A percentile compares a stretch with the other conserved stretches of the same genome.
phyloP scores from a whole-genome alignment of 1,140 invertebrate genomes.

The Cyclargus thomasi region DNA sequence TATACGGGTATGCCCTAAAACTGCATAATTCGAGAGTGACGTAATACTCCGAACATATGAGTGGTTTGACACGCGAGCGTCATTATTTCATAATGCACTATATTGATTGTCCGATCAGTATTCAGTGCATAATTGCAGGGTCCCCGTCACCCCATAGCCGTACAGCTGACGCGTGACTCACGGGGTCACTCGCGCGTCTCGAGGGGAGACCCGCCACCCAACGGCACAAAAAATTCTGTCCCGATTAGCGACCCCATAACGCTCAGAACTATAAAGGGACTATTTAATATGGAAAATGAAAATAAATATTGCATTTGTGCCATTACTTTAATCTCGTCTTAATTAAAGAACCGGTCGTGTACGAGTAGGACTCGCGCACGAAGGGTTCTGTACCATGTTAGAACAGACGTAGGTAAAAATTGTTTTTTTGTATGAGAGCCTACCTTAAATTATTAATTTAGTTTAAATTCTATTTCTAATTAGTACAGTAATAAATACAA shows the following conservation, averaged over 20 bases:
- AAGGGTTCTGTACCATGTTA: too few relatives aligned
- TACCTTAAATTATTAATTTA: too few relatives aligned
- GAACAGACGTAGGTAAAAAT: too few relatives aligned
- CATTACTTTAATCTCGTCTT: too few relatives aligned
- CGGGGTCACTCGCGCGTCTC: not conserved
- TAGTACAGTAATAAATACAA: too few relatives aligned
- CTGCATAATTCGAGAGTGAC: not conserved
- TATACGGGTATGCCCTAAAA: not conserved
- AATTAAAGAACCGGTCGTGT: too few relatives aligned
- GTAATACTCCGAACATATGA: not conserved
- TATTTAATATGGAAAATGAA: conserved; percentile 4
- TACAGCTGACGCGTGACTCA: conserved; percentile 14
- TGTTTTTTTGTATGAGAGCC: too few relatives aligned
- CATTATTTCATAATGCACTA: not conserved
- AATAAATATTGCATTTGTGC: not conserved
- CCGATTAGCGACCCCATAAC: not conserved
- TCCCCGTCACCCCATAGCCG: not conserved
- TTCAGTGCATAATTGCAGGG: not conserved
- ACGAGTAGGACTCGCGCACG: too few relatives aligned
- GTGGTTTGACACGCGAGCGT: not conserved
- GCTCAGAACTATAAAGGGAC: not conserved
- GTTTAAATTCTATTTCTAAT: too few relatives aligned
- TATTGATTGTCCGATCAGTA: not conserved
- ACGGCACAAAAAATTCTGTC: not conserved
- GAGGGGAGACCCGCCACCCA: not conserved